A percentile compares a stretch with the other conserved stretches of the same genome.
These are phyloP conservation scores for Sylvilagus floridanus DNA, from an alignment of 2,797 vertebrate genomes.

Conservation along the genomic window DNA sequence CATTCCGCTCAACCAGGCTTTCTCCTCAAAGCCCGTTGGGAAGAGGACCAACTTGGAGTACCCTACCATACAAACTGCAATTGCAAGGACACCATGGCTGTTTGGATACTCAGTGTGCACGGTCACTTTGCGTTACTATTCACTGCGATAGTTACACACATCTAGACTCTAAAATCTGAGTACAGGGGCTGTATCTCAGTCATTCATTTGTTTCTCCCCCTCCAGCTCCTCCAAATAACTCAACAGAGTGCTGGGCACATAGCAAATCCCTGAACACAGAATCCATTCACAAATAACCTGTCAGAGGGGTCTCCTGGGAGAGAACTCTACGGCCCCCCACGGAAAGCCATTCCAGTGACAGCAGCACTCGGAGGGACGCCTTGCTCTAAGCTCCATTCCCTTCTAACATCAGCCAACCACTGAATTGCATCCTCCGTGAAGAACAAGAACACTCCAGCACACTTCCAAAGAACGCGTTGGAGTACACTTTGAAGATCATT, in stretches of 20 bases:
- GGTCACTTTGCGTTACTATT: neutral
- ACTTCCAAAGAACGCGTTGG: slow-evolving; percentile 35
- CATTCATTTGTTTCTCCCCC: neutral
- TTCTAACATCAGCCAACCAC: slow-evolving; percentile 48
- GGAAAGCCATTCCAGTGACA: slow-evolving; percentile 21
- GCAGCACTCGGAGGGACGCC: neutral
- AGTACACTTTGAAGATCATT: slow-evolving; percentile 41
- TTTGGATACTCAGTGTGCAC: neutral
- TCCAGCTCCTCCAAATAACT: too few relatives aligned
- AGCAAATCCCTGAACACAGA: slow-evolving; percentile 5
- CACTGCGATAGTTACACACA: neutral
- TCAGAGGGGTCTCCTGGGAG: slow-evolving; percentile 27
- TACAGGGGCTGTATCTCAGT: neutral
- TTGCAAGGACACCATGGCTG: neutral
- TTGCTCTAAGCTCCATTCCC: slow-evolving; percentile 10
- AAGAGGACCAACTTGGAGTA: neutral
- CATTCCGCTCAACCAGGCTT: slow-evolving; percentile 25
- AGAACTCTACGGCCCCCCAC: slow-evolving; percentile 16
- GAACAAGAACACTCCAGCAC: neutral
- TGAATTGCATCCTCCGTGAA: slow-evolving; percentile 25
- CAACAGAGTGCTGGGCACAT: neutral
- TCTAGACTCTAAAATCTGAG: neutral
- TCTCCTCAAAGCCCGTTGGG: neutral
- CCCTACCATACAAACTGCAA: neutral
- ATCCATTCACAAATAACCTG: neutral